Percentiles rank a stretch among this genome's conserved stretches.
Conservation (phyloP, 2,888 invertebrate genomes). For the Cantharis rustica region DNA sequence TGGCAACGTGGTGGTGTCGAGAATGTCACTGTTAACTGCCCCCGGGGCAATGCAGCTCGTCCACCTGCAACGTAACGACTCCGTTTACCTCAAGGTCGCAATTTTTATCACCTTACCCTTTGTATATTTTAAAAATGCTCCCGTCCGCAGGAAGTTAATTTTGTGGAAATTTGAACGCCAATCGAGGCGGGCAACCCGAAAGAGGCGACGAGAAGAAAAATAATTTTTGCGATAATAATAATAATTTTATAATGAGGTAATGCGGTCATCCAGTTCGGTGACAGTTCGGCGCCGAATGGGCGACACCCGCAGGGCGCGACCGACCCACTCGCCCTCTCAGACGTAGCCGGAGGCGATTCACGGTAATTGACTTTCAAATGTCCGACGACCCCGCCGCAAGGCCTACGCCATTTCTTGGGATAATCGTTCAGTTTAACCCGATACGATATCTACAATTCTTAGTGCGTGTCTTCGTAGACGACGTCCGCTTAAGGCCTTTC, state of each 20-base stretch:
- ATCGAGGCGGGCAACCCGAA: background rate
- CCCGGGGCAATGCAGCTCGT: conserved; percentile 7
- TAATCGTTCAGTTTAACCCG: conserved; percentile 20
- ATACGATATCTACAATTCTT: conserved; percentile 16
- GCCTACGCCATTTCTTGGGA: conserved; percentile 30
- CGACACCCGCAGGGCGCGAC: conserved; percentile 45
- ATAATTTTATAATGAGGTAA: conserved; percentile 4
- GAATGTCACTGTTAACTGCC: conserved; percentile 17
- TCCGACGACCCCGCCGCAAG: conserved; percentile 34
- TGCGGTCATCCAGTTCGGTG: conserved; percentile 30
- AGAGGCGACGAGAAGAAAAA: no score
- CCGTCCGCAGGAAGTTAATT: background rate
- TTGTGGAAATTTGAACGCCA: background rate
- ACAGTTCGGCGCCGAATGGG: conserved; percentile 46
- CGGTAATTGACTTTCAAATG: conserved; percentile 48
- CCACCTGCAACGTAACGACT: conserved; percentile 13
- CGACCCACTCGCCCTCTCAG: conserved; percentile 49
- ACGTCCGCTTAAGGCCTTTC: conserved; percentile 11
- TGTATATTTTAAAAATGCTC: background rate
- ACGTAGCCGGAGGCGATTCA: conserved; percentile 37
- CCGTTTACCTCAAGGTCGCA: conserved; percentile 4
- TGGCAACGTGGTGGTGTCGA: conserved; percentile 18
- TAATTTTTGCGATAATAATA: background rate
- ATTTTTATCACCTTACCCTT: background rate
- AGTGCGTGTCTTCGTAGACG: conserved; percentile 6